phyloP scores from a whole-genome alignment of 1,140 invertebrate genomes.

The Microvelia longipes region DNA sequence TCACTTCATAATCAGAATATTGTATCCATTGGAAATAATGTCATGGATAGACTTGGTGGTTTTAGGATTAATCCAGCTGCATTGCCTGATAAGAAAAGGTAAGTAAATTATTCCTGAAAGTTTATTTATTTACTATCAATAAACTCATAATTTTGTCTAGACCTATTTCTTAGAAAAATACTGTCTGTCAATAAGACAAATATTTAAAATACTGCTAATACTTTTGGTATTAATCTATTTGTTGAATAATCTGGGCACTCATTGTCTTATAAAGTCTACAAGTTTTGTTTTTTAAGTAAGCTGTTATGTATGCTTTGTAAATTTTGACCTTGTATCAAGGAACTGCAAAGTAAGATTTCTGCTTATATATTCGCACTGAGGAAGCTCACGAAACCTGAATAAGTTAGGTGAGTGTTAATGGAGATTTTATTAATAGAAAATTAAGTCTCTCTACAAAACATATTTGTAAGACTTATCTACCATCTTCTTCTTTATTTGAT shows the following conservation, averaged over 20 bases:
- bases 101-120: neutral
- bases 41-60: constrained; percentile 48
- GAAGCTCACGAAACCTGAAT: too few species aligned
- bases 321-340: too few species aligned
- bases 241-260: neutral
- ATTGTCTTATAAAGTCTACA: too few species aligned
- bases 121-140: neutral
- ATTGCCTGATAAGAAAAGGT: constrained; percentile 9
- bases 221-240: neutral
- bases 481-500: too few species aligned
- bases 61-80: constrained; percentile 26
- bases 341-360: too few species aligned
- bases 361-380: too few species aligned
- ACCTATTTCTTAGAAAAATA: constrained; percentile 7
- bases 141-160: constrained; percentile 8
- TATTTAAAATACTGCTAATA: neutral
- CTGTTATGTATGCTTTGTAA: too few species aligned
- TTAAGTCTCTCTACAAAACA: too few species aligned
- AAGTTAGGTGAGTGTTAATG: too few species aligned
- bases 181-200: neutral
- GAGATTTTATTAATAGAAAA: too few species aligned
- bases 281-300: too few species aligned
- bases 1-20: constrained; percentile 30
- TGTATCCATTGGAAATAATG: constrained; percentile 31
- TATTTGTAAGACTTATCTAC: too few species aligned